Conservation (phyloP, 2,888 invertebrate genomes). For the Zeuzera pyrina region DNA sequence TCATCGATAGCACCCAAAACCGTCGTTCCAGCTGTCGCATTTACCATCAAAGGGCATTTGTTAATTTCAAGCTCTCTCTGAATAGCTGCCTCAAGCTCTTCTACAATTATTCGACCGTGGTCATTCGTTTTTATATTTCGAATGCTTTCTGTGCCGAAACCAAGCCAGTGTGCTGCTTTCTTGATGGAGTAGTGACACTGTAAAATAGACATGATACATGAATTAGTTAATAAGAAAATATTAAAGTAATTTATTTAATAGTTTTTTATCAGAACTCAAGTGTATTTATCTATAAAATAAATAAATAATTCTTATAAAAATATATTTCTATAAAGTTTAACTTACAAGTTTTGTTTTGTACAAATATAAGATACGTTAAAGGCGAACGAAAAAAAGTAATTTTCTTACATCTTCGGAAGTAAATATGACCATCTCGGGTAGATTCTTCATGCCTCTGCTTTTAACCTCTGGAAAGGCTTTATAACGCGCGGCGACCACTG, state of each 20-base stretch:
- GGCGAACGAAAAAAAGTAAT: background rate
- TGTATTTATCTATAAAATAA: background rate
- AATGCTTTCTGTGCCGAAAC: slow-evolving; percentile 84
- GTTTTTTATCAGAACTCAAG: background rate
- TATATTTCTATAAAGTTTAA: background rate
- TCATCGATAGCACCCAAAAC: slow-evolving; percentile 90
- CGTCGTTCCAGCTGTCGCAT: slow-evolving; percentile 86
- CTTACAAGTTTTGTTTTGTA: background rate
- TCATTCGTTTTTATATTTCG: slow-evolving; percentile 77
- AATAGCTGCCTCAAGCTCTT: slow-evolving; percentile 75
- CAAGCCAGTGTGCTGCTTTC: slow-evolving; percentile 87
- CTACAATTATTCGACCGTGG: slow-evolving; percentile 77
- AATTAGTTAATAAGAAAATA: slow-evolving; percentile 2
- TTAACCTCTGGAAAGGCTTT: slow-evolving; percentile 79
- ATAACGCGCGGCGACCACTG: slow-evolving; percentile 81
- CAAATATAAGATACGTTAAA: background rate
- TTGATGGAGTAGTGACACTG: slow-evolving; percentile 87
- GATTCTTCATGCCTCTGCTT: slow-evolving; percentile 73
- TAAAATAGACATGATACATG: slow-evolving; percentile 18
- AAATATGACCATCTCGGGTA: slow-evolving; percentile 79
- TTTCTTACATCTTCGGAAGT: slow-evolving; percentile 81
- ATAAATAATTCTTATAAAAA: background rate
- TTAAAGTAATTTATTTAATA: background rate
- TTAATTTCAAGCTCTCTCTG: slow-evolving; percentile 51
- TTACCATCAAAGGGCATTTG: slow-evolving; percentile 78